Evolutionary conservation across 2,113 vertebrate species (phyloP).

Genomic region (Oncorhynchus tshawytscha): DNA sequence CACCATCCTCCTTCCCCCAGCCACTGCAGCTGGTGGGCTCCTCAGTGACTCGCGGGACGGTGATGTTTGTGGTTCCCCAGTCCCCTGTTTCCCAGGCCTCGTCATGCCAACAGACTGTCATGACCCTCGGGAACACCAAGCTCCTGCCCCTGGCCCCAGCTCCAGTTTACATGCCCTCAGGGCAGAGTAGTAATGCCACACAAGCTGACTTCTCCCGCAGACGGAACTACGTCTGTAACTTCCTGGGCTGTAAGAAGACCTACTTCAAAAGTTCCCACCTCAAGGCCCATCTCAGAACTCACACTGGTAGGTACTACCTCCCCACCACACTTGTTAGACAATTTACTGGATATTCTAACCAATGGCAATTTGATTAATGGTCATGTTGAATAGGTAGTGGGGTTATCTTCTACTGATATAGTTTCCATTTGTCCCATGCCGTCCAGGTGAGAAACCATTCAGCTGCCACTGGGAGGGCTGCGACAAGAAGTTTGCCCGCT

Average conservation of each 20-base stretch:
- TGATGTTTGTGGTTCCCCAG: slow-evolving; percentile 92
- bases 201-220: slow-evolving; percentile 88
- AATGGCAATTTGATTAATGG: neutral
- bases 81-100: slow-evolving; percentile 65
- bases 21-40: slow-evolving; percentile 81
- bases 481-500: slow-evolving; percentile 94
- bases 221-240: slow-evolving; percentile 90
- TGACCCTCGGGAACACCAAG: slow-evolving; percentile 87
- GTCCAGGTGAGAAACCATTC: slow-evolving; percentile 94
- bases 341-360: neutral
- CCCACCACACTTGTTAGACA: neutral
- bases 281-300: slow-evolving; percentile 96
- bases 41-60: slow-evolving; percentile 81
- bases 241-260: slow-evolving; percentile 93
- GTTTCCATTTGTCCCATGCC: slow-evolving; percentile 1
- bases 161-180: slow-evolving; percentile 83
- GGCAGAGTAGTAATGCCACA: slow-evolving; percentile 68
- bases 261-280: slow-evolving; percentile 99
- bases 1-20: slow-evolving; percentile 65
- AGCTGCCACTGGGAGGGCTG: slow-evolving; percentile 95
- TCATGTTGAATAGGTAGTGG: neutral
- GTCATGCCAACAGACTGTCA: slow-evolving; percentile 64
- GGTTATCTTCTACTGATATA: neutral
- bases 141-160: slow-evolving; percentile 92
- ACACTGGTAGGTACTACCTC: slow-evolving; percentile 82